These are phyloP conservation scores for Menidia menidia DNA, from an alignment of 2,797 vertebrate genomes.

Conservation along the genomic window DNA sequence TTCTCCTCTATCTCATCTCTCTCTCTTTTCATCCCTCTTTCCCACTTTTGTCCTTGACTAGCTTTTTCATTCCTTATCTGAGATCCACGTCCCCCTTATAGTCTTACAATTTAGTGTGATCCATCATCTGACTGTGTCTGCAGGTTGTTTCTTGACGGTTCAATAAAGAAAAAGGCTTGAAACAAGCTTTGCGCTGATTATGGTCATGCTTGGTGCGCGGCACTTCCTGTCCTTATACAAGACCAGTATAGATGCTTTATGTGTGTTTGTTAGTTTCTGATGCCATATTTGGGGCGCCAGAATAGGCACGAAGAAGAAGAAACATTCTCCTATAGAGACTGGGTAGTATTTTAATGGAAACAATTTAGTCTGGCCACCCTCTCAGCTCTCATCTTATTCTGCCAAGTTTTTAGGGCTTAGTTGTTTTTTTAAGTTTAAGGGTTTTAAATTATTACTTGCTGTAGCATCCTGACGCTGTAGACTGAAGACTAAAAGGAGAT, in stretches of 20 bases:
- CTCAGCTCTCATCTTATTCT: neutral
- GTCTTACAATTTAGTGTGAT: conserved; percentile 28
- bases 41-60: conserved; percentile 51
- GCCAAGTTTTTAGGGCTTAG: neutral
- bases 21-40: conserved; percentile 36
- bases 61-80: conserved; percentile 51
- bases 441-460: neutral
- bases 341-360: too few species aligned
- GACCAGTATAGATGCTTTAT: neutral
- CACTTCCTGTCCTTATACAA: conserved; percentile 3
- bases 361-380: neutral
- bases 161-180: neutral
- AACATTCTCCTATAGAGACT: too few species aligned
- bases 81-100: conserved; percentile 31
- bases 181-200: neutral
- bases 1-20: conserved; percentile 45
- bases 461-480: too few species aligned
- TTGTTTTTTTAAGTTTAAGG: neutral
- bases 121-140: conserved; percentile 30
- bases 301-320: too few species aligned
- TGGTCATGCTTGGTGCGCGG: neutral
- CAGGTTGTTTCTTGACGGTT: conserved; percentile 21
- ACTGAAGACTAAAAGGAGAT: neutral
- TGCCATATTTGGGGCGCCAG: too few species aligned
- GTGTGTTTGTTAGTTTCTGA: neutral